Conservation (phyloP, 2,888 invertebrate genomes). For the Morinoia aosen region DNA sequence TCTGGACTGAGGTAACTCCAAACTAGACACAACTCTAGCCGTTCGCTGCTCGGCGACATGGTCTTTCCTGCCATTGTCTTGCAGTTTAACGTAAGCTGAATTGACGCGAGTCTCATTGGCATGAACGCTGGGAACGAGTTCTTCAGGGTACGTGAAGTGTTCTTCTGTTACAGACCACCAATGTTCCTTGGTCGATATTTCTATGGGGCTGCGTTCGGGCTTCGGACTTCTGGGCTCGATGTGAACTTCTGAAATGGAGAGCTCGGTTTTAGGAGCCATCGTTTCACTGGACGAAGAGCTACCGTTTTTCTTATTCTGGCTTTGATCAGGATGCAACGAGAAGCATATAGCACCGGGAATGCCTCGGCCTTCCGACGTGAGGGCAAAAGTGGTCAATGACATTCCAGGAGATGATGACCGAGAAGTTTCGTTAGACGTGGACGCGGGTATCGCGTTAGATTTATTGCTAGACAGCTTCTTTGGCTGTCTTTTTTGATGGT, state of each 20-base stretch:
- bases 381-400: slow-evolving; percentile 66
- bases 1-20: slow-evolving; percentile 59
- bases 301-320: slow-evolving; percentile 54
- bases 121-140: background rate
- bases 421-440: slow-evolving; percentile 64
- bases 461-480: background rate
- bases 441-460: background rate
- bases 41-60: slow-evolving; percentile 35
- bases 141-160: slow-evolving; percentile 37
- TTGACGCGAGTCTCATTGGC: slow-evolving; percentile 60
- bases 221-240: slow-evolving; percentile 50
- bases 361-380: slow-evolving; percentile 66
- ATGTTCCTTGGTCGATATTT: slow-evolving; percentile 59
- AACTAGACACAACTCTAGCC: slow-evolving; percentile 64
- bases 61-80: slow-evolving; percentile 58
- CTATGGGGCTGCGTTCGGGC: slow-evolving; percentile 31
- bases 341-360: slow-evolving; percentile 67
- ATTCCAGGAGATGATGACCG: slow-evolving; percentile 67
- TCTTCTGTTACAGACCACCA: slow-evolving; percentile 59
- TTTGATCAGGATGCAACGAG: slow-evolving; percentile 59
- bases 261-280: slow-evolving; percentile 53
- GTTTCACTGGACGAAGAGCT: slow-evolving; percentile 33
- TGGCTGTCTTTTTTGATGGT: background rate
- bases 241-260: slow-evolving; percentile 29
- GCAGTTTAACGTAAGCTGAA: slow-evolving; percentile 64